Conservation (phyloP, 2,888 invertebrate species). For the Drosophila engyochracea region DNA sequence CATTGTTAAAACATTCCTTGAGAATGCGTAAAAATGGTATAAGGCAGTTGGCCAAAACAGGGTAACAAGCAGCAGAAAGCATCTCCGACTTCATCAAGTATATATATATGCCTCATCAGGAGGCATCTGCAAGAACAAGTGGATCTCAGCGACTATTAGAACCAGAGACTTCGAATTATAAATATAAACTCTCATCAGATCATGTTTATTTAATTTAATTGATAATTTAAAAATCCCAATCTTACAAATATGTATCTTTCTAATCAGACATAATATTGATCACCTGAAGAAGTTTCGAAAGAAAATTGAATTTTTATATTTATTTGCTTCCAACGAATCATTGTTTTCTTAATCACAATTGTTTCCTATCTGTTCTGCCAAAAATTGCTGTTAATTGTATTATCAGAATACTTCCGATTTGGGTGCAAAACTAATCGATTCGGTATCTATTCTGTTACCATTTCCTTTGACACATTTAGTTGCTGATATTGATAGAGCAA, state of each 20-base stretch:
- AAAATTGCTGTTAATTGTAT: neutral
- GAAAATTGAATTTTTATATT: neutral
- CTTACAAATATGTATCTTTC: neutral
- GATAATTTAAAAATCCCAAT: neutral
- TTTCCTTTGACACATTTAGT: neutral
- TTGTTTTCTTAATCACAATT: neutral
- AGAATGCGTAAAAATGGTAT: neutral
- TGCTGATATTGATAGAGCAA: neutral
- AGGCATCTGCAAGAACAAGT: neutral
- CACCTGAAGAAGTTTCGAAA: accelerated
- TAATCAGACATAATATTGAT: neutral
- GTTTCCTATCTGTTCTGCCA: neutral
- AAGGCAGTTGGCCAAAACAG: neutral
- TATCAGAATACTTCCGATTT: slow-evolving; percentile 13
- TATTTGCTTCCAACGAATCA: neutral
- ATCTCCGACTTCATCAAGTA: neutral
- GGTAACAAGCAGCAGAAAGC: neutral
- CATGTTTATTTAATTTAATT: neutral
- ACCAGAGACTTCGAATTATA: neutral
- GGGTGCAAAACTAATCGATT: slow-evolving; percentile 4
- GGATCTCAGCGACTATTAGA: neutral
- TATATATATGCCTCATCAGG: too few relatives aligned
- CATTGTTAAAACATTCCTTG: neutral
- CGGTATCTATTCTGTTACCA: neutral
- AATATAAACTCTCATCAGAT: neutral